phyloP scores from a whole-genome alignment of 2,888 invertebrate species.

The Fissipunctia ypsillon region DNA sequence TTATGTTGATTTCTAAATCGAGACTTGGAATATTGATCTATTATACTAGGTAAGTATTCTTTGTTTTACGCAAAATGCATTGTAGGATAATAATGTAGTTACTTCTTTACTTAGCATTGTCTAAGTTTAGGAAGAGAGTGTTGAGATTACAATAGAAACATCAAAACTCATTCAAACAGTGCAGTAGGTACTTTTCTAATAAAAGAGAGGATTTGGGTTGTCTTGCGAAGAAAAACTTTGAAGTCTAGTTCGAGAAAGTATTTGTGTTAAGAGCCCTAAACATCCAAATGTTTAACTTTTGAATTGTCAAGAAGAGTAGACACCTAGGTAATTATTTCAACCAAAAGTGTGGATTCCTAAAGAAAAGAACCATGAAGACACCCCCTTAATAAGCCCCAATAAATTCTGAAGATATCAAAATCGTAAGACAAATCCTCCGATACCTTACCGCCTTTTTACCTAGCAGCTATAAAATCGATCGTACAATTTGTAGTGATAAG shows the following conservation, averaged over 20 bases:
- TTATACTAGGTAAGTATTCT: not conserved
- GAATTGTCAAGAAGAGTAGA: not conserved
- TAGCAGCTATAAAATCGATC: conserved; percentile 44
- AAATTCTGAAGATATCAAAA: not conserved
- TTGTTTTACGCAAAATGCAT: not conserved
- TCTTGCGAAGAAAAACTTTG: not conserved
- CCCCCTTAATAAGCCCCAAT: not conserved
- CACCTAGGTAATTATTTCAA: not conserved
- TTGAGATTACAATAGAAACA: not conserved
- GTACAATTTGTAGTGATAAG: conserved; percentile 62
- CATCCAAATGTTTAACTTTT: not conserved
- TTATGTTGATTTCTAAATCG: conserved; percentile 39
- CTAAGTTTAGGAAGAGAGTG: not conserved
- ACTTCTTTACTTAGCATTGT: not conserved
- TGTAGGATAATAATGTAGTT: not conserved
- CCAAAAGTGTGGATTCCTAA: not conserved
- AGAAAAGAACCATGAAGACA: not conserved
- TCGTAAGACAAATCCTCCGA: not conserved
- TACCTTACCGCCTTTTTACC: not conserved
- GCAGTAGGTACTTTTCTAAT: not conserved
- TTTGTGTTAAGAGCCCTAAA: not conserved
- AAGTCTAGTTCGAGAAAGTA: not conserved
- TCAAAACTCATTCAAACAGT: not conserved
- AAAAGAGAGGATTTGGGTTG: not conserved
- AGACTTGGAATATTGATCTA: conserved; percentile 20